phyloP scores from a whole-genome alignment of 2,797 vertebrate species.

The Phoxinus dragarum region DNA sequence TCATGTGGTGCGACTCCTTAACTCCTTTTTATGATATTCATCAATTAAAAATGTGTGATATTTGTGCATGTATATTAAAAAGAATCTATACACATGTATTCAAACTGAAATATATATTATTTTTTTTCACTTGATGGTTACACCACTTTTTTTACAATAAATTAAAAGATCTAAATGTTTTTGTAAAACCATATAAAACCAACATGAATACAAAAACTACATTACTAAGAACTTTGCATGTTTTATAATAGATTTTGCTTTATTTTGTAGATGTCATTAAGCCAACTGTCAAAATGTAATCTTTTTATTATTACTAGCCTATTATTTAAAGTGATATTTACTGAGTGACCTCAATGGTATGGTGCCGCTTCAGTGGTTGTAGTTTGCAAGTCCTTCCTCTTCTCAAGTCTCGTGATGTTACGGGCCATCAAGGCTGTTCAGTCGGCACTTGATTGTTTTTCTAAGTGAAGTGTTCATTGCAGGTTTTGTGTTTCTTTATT shows the following conservation, averaged over 20 bases:
- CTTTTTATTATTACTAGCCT: neutral
- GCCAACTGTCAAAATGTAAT: neutral
- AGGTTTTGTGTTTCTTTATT: constrained; percentile 26
- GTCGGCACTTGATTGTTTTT: constrained; percentile 55
- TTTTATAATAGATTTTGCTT: neutral
- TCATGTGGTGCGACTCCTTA: neutral
- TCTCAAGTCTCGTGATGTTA: constrained; percentile 38
- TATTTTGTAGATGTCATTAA: neutral
- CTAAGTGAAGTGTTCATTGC: constrained; percentile 55
- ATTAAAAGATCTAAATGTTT: neutral
- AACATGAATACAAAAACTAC: neutral
- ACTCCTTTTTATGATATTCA: neutral
- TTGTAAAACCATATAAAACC: neutral
- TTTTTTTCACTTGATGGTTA: neutral
- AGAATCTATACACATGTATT: neutral
- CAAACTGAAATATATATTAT: neutral
- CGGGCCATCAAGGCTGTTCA: constrained; percentile 44
- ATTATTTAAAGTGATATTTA: neutral
- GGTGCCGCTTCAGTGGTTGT: constrained; percentile 5
- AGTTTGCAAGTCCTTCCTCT: neutral
- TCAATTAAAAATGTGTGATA: neutral
- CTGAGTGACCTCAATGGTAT: neutral
- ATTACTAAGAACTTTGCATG: neutral
- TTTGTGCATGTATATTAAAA: no score
- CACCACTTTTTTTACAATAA: neutral